A percentile compares a stretch with the other conserved stretches of the same genome.
Conservation (phyloP, 2,797 vertebrate species). For the Ceyx erithaca region DNA sequence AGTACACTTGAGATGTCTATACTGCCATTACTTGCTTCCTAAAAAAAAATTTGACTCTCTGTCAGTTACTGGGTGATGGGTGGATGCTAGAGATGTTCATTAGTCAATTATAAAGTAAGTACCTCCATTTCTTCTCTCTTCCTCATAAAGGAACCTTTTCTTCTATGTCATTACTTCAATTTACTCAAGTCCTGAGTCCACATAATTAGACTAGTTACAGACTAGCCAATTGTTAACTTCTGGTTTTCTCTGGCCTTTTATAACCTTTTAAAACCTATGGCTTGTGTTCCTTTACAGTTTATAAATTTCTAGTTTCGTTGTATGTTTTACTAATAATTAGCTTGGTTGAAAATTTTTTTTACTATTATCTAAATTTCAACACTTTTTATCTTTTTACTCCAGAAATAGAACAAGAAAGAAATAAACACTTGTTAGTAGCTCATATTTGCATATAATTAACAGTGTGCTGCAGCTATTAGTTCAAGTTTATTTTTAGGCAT, state of each 20-base stretch:
- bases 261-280: neutral
- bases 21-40: neutral
- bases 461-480: neutral
- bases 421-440: neutral
- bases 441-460: neutral
- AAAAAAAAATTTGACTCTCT: neutral
- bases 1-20: neutral
- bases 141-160: neutral
- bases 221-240: neutral
- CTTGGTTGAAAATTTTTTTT: neutral
- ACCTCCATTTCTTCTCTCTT: neutral
- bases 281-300: neutral
- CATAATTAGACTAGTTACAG: neutral
- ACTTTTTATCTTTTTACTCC: neutral
- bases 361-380: neutral
- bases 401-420: neutral
- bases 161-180: neutral
- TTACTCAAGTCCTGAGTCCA: neutral
- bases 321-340: neutral
- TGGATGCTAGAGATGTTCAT: neutral
- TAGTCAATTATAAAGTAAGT: neutral
- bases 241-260: neutral
- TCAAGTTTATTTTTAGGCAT: neutral
- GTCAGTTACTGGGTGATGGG: neutral
- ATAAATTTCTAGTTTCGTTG: neutral